phyloP scores from a whole-genome alignment of 2,797 vertebrate species.

The Pogonophryne albipinna region DNA sequence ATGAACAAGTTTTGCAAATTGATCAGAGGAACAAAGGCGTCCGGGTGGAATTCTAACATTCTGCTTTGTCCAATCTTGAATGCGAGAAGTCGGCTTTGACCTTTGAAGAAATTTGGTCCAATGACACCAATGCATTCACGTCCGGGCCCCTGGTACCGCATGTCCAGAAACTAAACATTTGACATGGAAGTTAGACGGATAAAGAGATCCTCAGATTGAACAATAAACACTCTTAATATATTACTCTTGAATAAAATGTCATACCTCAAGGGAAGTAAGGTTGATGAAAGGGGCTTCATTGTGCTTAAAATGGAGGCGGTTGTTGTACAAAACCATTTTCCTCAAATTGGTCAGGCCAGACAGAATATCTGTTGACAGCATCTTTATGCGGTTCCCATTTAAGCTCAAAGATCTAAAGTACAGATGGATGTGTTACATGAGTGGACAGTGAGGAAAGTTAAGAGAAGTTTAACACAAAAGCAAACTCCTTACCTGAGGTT shows the following conservation, averaged over 20 bases:
- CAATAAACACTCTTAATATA: background rate
- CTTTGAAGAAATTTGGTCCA: conserved; percentile 42
- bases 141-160: conserved; percentile 56
- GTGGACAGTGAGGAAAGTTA: background rate
- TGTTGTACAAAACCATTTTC: conserved; percentile 45
- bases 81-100: background rate
- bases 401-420: conserved; percentile 42
- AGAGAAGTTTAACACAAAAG: background rate
- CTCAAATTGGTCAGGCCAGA: conserved; percentile 31
- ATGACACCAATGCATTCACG: conserved; percentile 39
- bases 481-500: conserved; percentile 11
- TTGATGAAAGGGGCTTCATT: conserved; percentile 33
- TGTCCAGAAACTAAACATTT: conserved; percentile 30
- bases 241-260: background rate
- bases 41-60: conserved; percentile 16
- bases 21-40: conserved; percentile 31
- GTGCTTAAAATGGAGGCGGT: conserved; percentile 40
- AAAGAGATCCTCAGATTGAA: conserved; percentile 1
- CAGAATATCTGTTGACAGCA: conserved; percentile 44
- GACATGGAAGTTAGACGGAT: background rate
- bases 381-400: conserved; percentile 55
- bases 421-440: background rate
- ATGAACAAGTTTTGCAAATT: conserved; percentile 23
- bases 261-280: conserved; percentile 43
- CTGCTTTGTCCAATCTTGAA: conserved; percentile 29